A percentile compares a stretch with the other conserved stretches of the same genome.
These are phyloP conservation scores for Embiotoca jacksoni DNA, from an alignment of 2,113 vertebrate genomes.

Conservation along the genomic window DNA sequence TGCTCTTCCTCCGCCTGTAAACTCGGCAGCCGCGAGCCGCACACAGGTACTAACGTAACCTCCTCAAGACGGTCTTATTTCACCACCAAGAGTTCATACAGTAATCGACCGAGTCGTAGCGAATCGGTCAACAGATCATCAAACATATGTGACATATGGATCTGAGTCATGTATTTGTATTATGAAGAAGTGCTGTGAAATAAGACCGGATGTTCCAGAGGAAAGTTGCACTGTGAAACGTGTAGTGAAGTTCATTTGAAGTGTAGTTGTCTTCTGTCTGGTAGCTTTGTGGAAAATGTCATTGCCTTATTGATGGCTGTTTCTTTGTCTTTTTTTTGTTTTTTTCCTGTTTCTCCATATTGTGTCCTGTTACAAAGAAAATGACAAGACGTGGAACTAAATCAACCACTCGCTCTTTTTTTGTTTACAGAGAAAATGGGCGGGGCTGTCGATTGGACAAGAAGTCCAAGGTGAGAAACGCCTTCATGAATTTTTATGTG, in stretches of 20 bases:
- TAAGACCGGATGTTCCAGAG: slow-evolving; percentile 50
- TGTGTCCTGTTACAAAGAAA: background rate
- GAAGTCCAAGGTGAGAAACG: slow-evolving; percentile 91
- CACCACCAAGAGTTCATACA: slow-evolving; percentile 2
- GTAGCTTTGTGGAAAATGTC: background rate
- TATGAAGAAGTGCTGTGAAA: slow-evolving; percentile 39
- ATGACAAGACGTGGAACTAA: background rate
- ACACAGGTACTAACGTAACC: slow-evolving; percentile 79
- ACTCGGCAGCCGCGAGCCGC: slow-evolving; percentile 62
- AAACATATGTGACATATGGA: background rate
- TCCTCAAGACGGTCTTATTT: slow-evolving; percentile 73
- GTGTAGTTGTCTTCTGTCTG: slow-evolving; percentile 14
- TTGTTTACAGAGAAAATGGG: slow-evolving; percentile 94
- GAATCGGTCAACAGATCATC: background rate
- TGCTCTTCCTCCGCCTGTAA: slow-evolving; percentile 72
- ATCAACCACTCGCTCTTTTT: background rate
- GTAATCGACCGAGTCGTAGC: background rate
- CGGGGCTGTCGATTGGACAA: slow-evolving; percentile 93
- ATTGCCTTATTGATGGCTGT: background rate
- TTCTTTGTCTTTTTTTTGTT: too few relatives aligned
- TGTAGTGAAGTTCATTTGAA: slow-evolving; percentile 14
- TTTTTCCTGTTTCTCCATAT: too few relatives aligned
- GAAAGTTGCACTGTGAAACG: slow-evolving; percentile 34
- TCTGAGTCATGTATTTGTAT: background rate
- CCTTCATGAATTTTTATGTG: background rate